Evolutionary conservation across 2,797 vertebrate species (phyloP).

Genomic region (Leontopithecus rosalia): DNA sequence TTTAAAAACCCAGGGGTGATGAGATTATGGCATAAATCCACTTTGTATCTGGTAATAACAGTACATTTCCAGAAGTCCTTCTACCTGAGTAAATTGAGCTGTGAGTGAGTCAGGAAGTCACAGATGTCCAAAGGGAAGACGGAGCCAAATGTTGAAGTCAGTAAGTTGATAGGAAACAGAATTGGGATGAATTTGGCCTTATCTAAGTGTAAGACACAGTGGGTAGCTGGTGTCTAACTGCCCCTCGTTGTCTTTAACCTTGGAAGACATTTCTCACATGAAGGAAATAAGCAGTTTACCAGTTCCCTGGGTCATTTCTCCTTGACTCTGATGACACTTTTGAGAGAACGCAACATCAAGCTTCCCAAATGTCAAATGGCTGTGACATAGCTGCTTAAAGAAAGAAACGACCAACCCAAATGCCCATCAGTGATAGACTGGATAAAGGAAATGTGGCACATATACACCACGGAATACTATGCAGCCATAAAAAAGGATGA

Average conservation of each 20-base stretch:
- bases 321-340: neutral
- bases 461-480: too few species aligned
- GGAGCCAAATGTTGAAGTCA: neutral
- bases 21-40: neutral
- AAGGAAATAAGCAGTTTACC: neutral
- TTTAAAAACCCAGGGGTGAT: neutral
- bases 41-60: neutral
- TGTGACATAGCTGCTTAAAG: neutral
- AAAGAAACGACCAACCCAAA: neutral
- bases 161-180: conserved; percentile 6
- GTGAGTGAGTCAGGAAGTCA: neutral
- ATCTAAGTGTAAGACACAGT: neutral
- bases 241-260: neutral
- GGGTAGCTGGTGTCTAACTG: neutral
- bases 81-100: neutral
- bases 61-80: neutral
- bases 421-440: too few species aligned
- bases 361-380: neutral
- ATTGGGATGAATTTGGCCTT: neutral
- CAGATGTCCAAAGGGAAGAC: neutral
- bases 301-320: neutral
- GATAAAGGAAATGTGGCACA: too few species aligned
- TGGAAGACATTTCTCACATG: neutral
- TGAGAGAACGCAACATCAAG: neutral
- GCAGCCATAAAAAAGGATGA: too few species aligned